Base-by-base conservation (phyloP, 64 coral and sea anemone genomes). In the Orbicella faveolata region DNA sequence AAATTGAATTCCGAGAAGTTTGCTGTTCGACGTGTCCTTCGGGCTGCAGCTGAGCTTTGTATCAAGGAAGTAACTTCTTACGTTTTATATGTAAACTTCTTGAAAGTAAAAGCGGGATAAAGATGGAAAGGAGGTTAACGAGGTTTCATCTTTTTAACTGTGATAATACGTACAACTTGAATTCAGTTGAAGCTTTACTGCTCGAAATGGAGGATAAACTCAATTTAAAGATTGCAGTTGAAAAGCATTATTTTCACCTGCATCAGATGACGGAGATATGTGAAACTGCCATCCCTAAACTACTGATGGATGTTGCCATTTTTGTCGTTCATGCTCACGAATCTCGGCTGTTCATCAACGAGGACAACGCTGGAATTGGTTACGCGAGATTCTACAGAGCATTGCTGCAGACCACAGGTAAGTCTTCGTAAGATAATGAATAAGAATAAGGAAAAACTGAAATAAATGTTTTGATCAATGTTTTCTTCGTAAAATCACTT, bases 311-410 rank as follows among this genome's bases (percentile, higher is more conserved):
- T 74, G 80, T 89, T 20, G 94, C 94, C 18, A 80, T 96, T 52
- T 96, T 96, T 90, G 94, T 90, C 26, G 94, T 96, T 18, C 90
- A 96, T 87, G 94, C 90, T 21, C 81, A 96, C 34, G 94, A 96
- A 78, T 96, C 90, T 7, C 73, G 90, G 20, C 67, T 96, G 4
- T 96, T 87, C 11, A 52, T 96, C 7, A 96, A 96, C 81, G 90
- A 93, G 75, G 73, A 79, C 10, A 92, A 84, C 6, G 87, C 87
- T 87, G 94, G 90, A 12, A 93, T 93, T 79, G 94, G 94, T 30
- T 96, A 96, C 19, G 80, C 90, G 8, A 93, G 76, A 80, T 36
- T 96, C n/a, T 96, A 96, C 70, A 87, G 87, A 54, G 39, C 90
- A n/a, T 85, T 96, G 63, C 80, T 89, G 0, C n/a, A 73, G 21